Base-by-base conservation (phyloP, 1,140 invertebrate species). In the Heliconius nattereri region DNA sequence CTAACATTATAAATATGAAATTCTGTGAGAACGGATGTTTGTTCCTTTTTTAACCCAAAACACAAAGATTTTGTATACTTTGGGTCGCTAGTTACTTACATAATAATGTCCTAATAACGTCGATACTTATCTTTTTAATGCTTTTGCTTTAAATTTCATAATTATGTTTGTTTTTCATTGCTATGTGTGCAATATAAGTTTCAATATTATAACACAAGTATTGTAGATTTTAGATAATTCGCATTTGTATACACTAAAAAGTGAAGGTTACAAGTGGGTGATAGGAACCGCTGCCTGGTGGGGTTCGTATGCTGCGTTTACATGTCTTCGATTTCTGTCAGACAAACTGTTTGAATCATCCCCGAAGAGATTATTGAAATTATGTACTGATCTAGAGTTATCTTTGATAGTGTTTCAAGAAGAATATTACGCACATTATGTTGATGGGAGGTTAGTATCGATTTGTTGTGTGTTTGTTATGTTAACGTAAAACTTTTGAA, bases 381-480 rank as follows among this genome's bases (percentile, higher is more conserved):
- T 87, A 2, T 93, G 92, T 72, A 80, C 81, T 13, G 85, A 84
- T 8, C 57, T 89, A 37, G 89, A 89, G 52, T 11, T 91, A 2
- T 94, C 91, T 0, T 57, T 94, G 20, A 37, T 94, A 32, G 87
- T 93, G 19, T 94, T 94, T 78, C 85, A 93, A 79, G 90, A 94
- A 66, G 89, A 92, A 19, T 78, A 85, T 40, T 93, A 92, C 73
- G 91, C 89, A 2, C 91, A 94, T 87, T 94, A 92, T 79, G 87
- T 94, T 2, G 89, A 94, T 84, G 92, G 91, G 11, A 86, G 92
- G 92, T 94, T 60, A 83, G 86, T 78, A 3, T 45, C 29, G 7
- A 35, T 57, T 57, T 26, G 7, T n/a, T n/a, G n/a, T n/a, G n/a
- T n/a, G n/a, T n/a, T n/a, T n/a, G n/a, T n/a, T n/a, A n/a, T 40